Conservation (phyloP, 2,113 vertebrate species). For the Actinemys pallida region DNA sequence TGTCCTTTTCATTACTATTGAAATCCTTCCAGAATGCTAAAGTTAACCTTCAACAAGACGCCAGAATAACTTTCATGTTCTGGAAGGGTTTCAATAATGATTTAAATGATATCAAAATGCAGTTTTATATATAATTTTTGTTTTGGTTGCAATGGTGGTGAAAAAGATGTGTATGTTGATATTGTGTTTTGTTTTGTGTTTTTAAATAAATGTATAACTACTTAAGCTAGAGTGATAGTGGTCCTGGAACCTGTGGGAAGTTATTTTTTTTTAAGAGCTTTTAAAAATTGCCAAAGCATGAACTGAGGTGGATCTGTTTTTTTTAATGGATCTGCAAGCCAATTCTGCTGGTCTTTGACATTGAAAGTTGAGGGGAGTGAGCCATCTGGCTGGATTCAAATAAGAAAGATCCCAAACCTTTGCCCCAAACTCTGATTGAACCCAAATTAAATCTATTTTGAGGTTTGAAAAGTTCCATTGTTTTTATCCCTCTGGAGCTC, state of each 20-base stretch:
- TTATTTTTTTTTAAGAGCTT: conserved; percentile 39
- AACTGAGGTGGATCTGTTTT: conserved; percentile 61
- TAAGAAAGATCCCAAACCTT: conserved; percentile 55
- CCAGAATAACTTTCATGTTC: conserved; percentile 71
- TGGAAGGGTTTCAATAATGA: conserved; percentile 72
- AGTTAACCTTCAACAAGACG: conserved; percentile 76
- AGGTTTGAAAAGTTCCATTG: conserved; percentile 51
- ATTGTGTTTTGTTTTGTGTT: accelerated
- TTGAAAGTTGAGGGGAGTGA: conserved; percentile 37
- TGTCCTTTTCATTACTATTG: conserved; percentile 75
- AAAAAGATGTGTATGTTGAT: conserved; percentile 3
- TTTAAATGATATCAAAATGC: conserved; percentile 63
- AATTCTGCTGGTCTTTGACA: conserved; percentile 68
- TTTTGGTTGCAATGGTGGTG: not conserved
- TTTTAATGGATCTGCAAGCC: conserved; percentile 54
- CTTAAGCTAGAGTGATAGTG: not conserved
- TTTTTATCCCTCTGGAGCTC: not conserved
- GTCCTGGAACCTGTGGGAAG: not conserved
- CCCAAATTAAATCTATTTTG: conserved; percentile 48
- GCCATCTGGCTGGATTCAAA: conserved; percentile 63
- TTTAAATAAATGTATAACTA: not conserved
- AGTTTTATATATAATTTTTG: not conserved
- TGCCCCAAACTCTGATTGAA: conserved; percentile 62
- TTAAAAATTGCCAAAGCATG: conserved; percentile 63
- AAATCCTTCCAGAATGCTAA: conserved; percentile 79